phyloP scores from a whole-genome alignment of 2,113 vertebrate species.

The Cololabis saira region DNA sequence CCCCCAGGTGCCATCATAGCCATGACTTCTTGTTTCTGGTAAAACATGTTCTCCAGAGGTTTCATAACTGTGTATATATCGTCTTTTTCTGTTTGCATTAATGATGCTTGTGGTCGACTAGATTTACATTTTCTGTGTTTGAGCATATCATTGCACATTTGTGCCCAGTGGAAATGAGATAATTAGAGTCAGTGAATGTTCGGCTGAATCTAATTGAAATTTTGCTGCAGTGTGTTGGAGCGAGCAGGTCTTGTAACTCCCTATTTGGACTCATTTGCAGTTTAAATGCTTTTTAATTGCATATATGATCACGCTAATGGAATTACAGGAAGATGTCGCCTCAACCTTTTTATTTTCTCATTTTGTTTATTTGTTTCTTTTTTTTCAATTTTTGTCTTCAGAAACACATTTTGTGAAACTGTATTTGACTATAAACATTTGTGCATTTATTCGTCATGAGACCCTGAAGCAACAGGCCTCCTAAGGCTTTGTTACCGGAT shows the following conservation, averaged over 20 bases:
- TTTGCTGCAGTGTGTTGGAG: slow-evolving; percentile 34
- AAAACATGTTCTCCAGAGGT: background rate
- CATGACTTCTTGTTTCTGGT: background rate
- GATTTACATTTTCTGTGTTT: slow-evolving; percentile 13
- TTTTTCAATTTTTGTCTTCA: slow-evolving; percentile 25
- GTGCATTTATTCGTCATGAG: slow-evolving; percentile 50
- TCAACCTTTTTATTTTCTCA: slow-evolving; percentile 15
- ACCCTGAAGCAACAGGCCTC: slow-evolving; percentile 52
- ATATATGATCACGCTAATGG: slow-evolving; percentile 38
- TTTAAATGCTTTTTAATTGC: slow-evolving; percentile 62
- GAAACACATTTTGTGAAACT: slow-evolving; percentile 12
- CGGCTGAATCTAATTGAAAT: slow-evolving; percentile 56
- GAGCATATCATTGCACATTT: slow-evolving; percentile 17
- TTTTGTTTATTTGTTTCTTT: slow-evolving; percentile 13
- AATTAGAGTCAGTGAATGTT: slow-evolving; percentile 51
- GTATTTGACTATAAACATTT: slow-evolving; percentile 32
- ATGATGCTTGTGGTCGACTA: background rate
- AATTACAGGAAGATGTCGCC: slow-evolving; percentile 22
- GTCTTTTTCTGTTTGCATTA: background rate
- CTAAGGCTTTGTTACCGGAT: slow-evolving; percentile 63
- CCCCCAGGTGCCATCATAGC: background rate
- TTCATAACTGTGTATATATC: background rate
- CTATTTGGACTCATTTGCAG: slow-evolving; percentile 58
- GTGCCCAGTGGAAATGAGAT: slow-evolving; percentile 48
- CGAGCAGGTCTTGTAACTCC: slow-evolving; percentile 39